These are phyloP conservation scores for Chiroxiphia lanceolata DNA, from an alignment of 2,797 vertebrate genomes.

Conservation along the genomic window DNA sequence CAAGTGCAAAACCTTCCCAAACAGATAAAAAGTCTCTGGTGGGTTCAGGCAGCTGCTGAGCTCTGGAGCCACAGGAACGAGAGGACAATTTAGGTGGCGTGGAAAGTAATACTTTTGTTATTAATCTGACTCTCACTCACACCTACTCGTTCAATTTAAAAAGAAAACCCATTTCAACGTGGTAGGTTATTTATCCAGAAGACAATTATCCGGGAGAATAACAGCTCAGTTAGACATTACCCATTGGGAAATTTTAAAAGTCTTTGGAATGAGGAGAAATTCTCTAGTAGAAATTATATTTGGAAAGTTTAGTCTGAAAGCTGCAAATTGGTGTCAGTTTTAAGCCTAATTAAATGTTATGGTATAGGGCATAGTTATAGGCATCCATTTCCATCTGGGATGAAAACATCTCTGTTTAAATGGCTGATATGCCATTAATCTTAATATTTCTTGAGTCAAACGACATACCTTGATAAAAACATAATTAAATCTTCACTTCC, in stretches of 20 bases:
- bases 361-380: not conserved
- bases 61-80: not conserved
- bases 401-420: not conserved
- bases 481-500: not conserved
- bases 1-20: constrained; percentile 10
- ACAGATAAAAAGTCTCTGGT: not conserved
- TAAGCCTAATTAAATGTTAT: not conserved
- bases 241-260: not conserved
- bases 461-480: not conserved
- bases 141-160: not conserved
- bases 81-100: not conserved
- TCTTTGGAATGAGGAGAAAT: not conserved
- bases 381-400: not conserved
- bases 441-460: not conserved
- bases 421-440: not conserved
- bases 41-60: not conserved
- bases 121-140: not conserved
- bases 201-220: not conserved
- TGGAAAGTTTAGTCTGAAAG: not conserved
- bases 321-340: not conserved
- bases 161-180: not conserved
- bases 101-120: not conserved
- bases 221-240: not conserved
- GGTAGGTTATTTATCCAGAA: not conserved
- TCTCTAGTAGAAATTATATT: not conserved